Percentiles rank a stretch among this genome's conserved stretches.
These are phyloP conservation scores for Cyphomyrus discorhynchus DNA, from an alignment of 2,113 vertebrate genomes.

Conservation along the genomic window DNA sequence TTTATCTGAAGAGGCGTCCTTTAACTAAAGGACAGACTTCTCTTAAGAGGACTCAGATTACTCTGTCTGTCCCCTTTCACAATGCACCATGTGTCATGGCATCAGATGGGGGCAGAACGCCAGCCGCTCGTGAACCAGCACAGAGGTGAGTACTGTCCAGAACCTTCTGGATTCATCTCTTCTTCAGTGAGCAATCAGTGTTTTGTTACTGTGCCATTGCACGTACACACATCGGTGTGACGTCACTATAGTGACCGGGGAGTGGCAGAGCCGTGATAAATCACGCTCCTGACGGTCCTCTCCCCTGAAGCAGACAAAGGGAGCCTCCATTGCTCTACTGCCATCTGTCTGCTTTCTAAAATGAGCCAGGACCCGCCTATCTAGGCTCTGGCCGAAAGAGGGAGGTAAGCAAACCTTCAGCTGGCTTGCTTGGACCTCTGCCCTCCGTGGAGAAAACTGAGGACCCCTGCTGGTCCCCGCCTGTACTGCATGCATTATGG, in stretches of 20 bases:
- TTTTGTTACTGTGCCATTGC: not conserved
- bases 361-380: not conserved
- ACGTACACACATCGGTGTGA: constrained; percentile 14
- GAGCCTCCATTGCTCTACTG: not conserved
- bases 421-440: not conserved
- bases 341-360: constrained; percentile 10
- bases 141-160: not conserved
- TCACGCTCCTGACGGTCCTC: not conserved
- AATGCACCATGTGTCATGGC: not conserved
- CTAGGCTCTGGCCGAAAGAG: not conserved
- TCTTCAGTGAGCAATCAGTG: not conserved
- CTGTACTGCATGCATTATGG: constrained; percentile 31
- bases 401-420: not conserved
- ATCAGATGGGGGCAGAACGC: not conserved
- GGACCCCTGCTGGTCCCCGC: not conserved
- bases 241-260: not conserved
- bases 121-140: not conserved
- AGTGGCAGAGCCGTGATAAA: not conserved
- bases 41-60: not conserved
- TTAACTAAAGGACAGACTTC: not conserved
- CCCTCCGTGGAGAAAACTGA: not conserved
- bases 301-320: not conserved
- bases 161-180: not conserved
- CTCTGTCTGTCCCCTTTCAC: not conserved
- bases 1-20: not conserved